Evolutionary conservation across 2,797 vertebrate species (phyloP).

Genomic region (Thalassophryne amazonica): DNA sequence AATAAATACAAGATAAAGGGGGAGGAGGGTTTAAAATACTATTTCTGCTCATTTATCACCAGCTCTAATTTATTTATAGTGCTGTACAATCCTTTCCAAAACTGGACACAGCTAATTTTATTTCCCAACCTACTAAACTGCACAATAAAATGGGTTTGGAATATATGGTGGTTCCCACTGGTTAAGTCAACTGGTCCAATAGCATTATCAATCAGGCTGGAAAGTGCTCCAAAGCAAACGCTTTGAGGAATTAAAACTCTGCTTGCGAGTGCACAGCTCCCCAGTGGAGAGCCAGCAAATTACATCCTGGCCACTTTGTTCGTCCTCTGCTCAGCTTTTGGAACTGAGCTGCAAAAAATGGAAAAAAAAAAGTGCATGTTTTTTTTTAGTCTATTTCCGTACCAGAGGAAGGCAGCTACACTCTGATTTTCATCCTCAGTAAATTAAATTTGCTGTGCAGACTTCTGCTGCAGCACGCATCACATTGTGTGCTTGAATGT

Average conservation of each 20-base stretch:
- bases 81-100: slow-evolving; percentile 43
- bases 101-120: slow-evolving; percentile 68
- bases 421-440: neutral
- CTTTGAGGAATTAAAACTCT: slow-evolving; percentile 43
- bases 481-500: too few relatives aligned
- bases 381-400: slow-evolving; percentile 22
- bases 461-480: neutral
- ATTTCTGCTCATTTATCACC: slow-evolving; percentile 56
- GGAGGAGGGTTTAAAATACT: slow-evolving; percentile 44
- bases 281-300: slow-evolving; percentile 33
- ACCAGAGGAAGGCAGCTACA: neutral
- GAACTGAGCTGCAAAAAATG: slow-evolving; percentile 4
- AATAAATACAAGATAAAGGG: slow-evolving; percentile 31
- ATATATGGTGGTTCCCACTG: slow-evolving; percentile 63
- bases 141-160: slow-evolving; percentile 56
- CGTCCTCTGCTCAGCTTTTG: slow-evolving; percentile 7
- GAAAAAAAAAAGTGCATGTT: slow-evolving; percentile 16
- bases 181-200: slow-evolving; percentile 47
- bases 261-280: slow-evolving; percentile 33
- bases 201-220: slow-evolving; percentile 63
- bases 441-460: slow-evolving; percentile 7
- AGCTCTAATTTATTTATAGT: slow-evolving; percentile 59
- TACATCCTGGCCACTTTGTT: slow-evolving; percentile 32
- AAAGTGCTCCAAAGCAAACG: slow-evolving; percentile 46
- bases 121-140: slow-evolving; percentile 64